Base-by-base conservation (phyloP, 2,113 vertebrate genomes). In the Coturnix japonica region DNA sequence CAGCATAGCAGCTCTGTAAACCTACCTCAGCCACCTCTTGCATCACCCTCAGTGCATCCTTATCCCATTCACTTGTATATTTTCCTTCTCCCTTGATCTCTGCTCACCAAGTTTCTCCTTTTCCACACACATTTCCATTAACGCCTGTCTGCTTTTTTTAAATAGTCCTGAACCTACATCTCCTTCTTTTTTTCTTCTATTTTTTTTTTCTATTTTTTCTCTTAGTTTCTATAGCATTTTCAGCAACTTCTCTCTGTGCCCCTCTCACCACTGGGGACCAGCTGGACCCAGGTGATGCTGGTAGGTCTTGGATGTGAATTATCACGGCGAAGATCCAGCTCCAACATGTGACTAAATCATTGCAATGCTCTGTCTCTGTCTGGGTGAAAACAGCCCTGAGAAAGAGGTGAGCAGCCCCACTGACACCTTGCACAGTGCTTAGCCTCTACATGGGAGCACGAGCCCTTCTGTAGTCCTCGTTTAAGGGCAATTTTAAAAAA, bases 401-500 rank as follows among this genome's bases (percentile, higher is more conserved):
- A 66, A 35, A 22, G 33, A 39, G 0, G 0, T 0, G 0, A 41
- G 57, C 61, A 83, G 69, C 22, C 8, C 49, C 2, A 0, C 9
- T 2, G 21, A 16, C 17, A 51, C 51, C 61, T n/a, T 0, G 0
- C 0, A 1, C 46, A 7, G 41, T 5, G 19, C n/a, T 85, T 31
- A 20, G 1, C 71, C 43, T 46, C 4, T 25, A n/a, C 30, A 61
- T 31, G 41, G 76, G 69, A 65, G 31, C 59, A 39, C 1, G 3
- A 64, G 67, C 66, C 41, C n/a, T 37, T 30, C 63, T 19, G n/a
- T 12, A 53, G 44, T 11, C 54, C 44, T 71, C 25, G 35, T 23
- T 30, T 19, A 71, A 94, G 20, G 39, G 44, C 77, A 71, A 72
- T 72, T 46, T 56, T 8, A 41, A 43, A 28, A 35, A 41, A 85